Evolutionary conservation across 53 echinoderm and acorn worm species (phyloP).

Genomic region (Paelopatides confundens): DNA sequence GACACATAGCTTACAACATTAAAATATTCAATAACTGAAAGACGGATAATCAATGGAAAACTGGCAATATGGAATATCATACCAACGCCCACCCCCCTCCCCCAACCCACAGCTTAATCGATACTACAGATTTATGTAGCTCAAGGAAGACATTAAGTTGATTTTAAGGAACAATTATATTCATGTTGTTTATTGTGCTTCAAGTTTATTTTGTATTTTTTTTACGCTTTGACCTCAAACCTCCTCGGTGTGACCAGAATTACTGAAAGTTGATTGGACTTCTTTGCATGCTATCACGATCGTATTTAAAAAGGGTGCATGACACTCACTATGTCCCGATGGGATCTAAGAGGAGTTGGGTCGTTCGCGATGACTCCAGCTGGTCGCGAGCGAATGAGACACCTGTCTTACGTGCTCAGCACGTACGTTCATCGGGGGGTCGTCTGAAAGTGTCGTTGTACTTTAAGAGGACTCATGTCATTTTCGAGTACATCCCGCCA

Average conservation of each 20-base stretch:
- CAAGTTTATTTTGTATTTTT: too few species aligned
- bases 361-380: conserved; percentile 11
- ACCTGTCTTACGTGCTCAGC: conserved; percentile 7
- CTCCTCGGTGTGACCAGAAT: not conserved
- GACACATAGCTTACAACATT: too few species aligned
- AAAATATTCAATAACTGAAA: too few species aligned
- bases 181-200: conserved; percentile 2
- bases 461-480: not conserved
- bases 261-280: not conserved
- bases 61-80: too few species aligned
- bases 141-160: too few species aligned
- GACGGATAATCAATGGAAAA: too few species aligned
- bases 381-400: conserved; percentile 16
- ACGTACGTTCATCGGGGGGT: not conserved
- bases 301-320: not conserved
- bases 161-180: not conserved
- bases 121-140: too few species aligned
- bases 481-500: not conserved
- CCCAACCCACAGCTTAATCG: too few species aligned
- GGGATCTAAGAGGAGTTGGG: not conserved
- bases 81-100: too few species aligned
- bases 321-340: not conserved
- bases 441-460: conserved; percentile 13
- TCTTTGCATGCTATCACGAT: not conserved
- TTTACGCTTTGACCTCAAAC: conserved; percentile 1